These are phyloP conservation scores for Rhingia rostrata DNA, from an alignment of 2,888 invertebrate genomes.

Conservation along the genomic window DNA sequence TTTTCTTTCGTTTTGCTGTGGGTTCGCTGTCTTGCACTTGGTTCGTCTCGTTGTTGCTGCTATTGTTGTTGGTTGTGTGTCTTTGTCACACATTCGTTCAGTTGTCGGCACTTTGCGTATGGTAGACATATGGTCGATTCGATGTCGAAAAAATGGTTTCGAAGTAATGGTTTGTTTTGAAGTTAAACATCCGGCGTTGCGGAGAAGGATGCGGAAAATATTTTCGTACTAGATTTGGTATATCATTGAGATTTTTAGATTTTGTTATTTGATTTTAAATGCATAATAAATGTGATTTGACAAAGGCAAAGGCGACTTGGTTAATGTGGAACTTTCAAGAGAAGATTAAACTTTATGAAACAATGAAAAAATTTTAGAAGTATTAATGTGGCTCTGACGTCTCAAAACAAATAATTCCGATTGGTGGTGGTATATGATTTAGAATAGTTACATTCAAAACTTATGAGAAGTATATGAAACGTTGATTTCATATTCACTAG, in stretches of 20 bases:
- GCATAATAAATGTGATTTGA: no score
- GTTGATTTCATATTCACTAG: no score
- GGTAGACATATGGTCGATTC: conserved; percentile 60
- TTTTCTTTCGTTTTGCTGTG: conserved; percentile 30
- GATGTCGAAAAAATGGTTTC: conserved; percentile 36
- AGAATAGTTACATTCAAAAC: no score
- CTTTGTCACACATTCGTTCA: conserved; percentile 63
- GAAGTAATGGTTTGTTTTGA: conserved; percentile 46
- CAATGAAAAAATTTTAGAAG: no score
- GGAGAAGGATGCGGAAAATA: conserved; percentile 15
- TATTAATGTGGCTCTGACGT: no score
- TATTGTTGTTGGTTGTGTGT: conserved; percentile 53
- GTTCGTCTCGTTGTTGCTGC: conserved; percentile 16
- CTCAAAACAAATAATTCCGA: no score
- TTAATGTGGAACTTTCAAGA: no score
- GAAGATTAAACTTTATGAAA: no score
- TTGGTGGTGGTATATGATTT: no score
- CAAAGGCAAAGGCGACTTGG: no score
- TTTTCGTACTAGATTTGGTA: conserved; percentile 24
- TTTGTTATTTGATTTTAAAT: no score
- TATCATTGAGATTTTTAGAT: neutral
- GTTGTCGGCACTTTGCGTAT: conserved; percentile 71
- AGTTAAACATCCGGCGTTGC: conserved; percentile 28
- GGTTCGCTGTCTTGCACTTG: conserved; percentile 18
- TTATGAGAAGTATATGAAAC: no score